Conservation (phyloP, 2,797 vertebrate species). For the Lerista edwardsae region DNA sequence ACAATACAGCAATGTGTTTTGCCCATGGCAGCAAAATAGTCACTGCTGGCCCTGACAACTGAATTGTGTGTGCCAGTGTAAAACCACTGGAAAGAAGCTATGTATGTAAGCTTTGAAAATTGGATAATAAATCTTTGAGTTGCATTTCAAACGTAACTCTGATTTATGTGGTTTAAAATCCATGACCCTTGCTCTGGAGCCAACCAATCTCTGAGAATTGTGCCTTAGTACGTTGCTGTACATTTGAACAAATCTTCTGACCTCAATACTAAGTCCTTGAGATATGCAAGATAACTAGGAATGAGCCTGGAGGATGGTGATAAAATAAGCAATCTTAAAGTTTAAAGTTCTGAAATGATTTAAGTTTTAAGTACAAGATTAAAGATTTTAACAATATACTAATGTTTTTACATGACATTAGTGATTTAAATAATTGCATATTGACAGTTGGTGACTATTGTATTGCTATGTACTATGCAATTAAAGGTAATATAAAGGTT, state of each 20-base stretch:
- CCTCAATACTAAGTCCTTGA: background rate
- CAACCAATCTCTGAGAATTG: background rate
- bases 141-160: constrained; percentile 21
- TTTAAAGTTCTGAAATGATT: constrained; percentile 26
- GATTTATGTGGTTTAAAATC: constrained; percentile 9
- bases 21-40: constrained; percentile 1
- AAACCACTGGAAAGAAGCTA: constrained; percentile 37
- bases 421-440: background rate
- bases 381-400: background rate
- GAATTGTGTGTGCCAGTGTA: constrained; percentile 37
- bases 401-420: too few species aligned
- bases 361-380: background rate
- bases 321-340: background rate
- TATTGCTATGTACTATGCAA: background rate
- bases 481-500: too few species aligned
- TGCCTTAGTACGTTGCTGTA: background rate
- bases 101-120: background rate
- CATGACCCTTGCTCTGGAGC: background rate
- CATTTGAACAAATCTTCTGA: background rate
- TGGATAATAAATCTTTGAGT: constrained; percentile 17
- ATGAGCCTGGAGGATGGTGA: background rate
- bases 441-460: too few species aligned
- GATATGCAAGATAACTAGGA: background rate
- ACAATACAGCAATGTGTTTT: background rate
- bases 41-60: constrained; percentile 3